Conservation (phyloP, 1,140 invertebrate genomes). For the Oppia nitens region DNA sequence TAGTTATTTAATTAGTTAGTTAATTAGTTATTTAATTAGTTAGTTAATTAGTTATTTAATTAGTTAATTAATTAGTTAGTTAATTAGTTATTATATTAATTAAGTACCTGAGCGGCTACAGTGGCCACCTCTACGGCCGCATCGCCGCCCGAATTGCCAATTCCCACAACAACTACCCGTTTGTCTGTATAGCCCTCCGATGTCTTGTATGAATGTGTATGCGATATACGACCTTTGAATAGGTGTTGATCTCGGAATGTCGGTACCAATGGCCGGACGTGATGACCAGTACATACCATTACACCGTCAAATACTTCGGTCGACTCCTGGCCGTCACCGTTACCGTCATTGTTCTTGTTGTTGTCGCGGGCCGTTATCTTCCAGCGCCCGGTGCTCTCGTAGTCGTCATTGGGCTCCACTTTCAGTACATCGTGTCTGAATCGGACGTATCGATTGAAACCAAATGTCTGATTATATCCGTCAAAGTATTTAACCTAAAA, state of each 20-base stretch:
- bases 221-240: conserved; percentile 33
- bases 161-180: no score
- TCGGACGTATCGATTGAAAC: conserved; percentile 26
- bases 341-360: no score
- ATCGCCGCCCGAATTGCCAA: no score
- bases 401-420: no score
- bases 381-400: conserved; percentile 31
- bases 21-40: no score
- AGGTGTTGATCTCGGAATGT: conserved; percentile 22
- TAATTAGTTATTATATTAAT: no score
- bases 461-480: conserved; percentile 29
- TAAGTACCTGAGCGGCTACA: conserved; percentile 6
- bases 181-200: no score
- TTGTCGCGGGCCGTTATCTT: neutral
- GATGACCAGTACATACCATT: no score
- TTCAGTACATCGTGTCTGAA: conserved; percentile 26
- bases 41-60: no score
- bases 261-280: conserved; percentile 12
- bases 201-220: no score
- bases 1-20: no score
- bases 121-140: conserved; percentile 33
- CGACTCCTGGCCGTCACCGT: neutral
- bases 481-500: conserved; percentile 26
- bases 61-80: no score
- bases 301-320: conserved; percentile 30